phyloP scores from a whole-genome alignment of 2,888 invertebrate species.

The Ormyrus rosae region DNA sequence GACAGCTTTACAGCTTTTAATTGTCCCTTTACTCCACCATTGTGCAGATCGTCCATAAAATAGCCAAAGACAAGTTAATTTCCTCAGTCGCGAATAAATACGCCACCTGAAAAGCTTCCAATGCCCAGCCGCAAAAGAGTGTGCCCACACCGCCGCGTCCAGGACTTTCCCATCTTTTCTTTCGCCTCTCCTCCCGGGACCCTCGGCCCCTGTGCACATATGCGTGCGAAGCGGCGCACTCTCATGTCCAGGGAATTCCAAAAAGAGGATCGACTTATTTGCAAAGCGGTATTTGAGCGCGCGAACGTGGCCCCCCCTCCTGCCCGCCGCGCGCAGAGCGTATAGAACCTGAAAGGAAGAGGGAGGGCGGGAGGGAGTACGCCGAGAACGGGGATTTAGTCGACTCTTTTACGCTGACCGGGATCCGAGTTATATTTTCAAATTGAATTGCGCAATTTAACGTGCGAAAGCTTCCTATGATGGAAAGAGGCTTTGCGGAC shows the following conservation, averaged over 20 bases:
- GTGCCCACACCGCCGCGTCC: not conserved
- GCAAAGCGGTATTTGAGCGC: constrained; percentile 48
- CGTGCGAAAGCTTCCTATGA: not conserved
- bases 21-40: too few relatives aligned
- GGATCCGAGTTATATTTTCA: constrained; percentile 32
- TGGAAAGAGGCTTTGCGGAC: too few relatives aligned
- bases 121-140: not conserved
- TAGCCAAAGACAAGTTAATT: too few relatives aligned
- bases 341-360: constrained; percentile 36
- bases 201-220: not conserved
- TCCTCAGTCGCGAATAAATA: too few relatives aligned
- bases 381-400: too few relatives aligned
- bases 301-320: not conserved
- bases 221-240: constrained; percentile 14
- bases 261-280: constrained; percentile 55
- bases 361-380: constrained; percentile 2
- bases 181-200: too few relatives aligned
- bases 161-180: not conserved
- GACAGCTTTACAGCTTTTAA: too few relatives aligned
- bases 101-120: not conserved
- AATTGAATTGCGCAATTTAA: constrained; percentile 12
- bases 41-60: too few relatives aligned
- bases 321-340: constrained; percentile 15
- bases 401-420: constrained; percentile 38
- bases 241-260: constrained; percentile 53